phyloP scores from a whole-genome alignment of 2,797 vertebrate species.

The Halcyon badia region DNA sequence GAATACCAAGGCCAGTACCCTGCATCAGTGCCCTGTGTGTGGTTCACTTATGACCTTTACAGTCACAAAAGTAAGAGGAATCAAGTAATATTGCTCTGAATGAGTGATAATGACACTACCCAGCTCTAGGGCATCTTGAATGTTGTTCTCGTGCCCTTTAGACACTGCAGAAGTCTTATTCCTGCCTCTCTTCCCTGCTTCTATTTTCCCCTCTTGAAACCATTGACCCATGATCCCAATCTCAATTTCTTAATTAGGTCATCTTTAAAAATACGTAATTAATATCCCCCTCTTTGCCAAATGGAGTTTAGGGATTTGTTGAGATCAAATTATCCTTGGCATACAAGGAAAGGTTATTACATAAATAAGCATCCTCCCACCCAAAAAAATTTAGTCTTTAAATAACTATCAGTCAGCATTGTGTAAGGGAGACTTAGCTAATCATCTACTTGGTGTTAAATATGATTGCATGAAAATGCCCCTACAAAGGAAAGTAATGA shows the following conservation, averaged over 20 bases:
- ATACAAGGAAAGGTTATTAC: neutral
- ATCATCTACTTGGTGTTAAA: neutral
- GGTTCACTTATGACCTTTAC: neutral
- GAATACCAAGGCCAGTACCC: neutral
- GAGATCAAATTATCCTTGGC: neutral
- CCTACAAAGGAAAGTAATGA: neutral
- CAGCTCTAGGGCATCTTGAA: neutral
- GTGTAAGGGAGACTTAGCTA: neutral
- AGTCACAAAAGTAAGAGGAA: neutral
- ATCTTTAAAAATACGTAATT: neutral
- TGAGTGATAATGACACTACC: neutral
- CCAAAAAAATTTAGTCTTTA: neutral
- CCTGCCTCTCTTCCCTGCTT: neutral
- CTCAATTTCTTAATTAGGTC: conserved; percentile 21
- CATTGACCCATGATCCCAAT: neutral
- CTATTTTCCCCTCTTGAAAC: neutral
- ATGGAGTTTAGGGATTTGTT: neutral
- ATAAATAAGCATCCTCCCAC: neutral
- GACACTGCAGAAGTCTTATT: neutral
- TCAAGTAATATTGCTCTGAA: neutral
- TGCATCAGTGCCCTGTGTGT: neutral
- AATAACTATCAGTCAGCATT: neutral
- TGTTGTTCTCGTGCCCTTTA: conserved; percentile 13
- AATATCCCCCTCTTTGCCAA: neutral
- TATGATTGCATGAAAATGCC: neutral